Conservation (phyloP, 1,140 invertebrate genomes). For the Formica exsecta region DNA sequence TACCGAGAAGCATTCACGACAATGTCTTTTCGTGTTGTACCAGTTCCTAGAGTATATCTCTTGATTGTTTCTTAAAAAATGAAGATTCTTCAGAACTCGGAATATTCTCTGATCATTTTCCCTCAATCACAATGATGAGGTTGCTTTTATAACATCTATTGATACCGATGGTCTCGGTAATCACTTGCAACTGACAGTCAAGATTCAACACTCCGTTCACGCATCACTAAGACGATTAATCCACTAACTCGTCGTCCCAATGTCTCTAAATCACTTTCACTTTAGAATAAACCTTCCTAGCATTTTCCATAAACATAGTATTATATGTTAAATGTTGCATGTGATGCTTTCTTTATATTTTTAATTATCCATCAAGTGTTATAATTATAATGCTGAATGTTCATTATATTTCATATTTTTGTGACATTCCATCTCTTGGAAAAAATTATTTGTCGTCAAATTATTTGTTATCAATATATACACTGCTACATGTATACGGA, state of each 20-base stretch:
- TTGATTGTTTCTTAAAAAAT: background rate
- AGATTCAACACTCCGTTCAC: conserved; percentile 24
- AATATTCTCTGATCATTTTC: background rate
- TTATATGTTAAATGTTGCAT: conserved; percentile 75
- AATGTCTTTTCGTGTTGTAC: background rate
- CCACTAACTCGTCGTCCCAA: background rate
- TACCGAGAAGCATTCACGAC: background rate
- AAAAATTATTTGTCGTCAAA: conserved; percentile 6
- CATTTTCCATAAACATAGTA: background rate
- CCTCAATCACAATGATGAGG: background rate
- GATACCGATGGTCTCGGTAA: background rate
- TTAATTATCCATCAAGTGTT: conserved; percentile 18
- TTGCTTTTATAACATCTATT: background rate
- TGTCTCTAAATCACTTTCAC: background rate
- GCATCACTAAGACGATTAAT: conserved; percentile 18
- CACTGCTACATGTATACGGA: background rate
- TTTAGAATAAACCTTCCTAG: no score
- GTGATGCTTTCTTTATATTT: conserved; percentile 67
- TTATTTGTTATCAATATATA: background rate
- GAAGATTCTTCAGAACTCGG: background rate
- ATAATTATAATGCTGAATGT: background rate
- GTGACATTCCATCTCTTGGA: background rate
- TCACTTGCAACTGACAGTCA: conserved; percentile 20
- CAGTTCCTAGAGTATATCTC: background rate
- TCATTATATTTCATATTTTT: background rate